Conservation (phyloP, 2,888 invertebrate species). For the Hemistola chrysoprasaria region DNA sequence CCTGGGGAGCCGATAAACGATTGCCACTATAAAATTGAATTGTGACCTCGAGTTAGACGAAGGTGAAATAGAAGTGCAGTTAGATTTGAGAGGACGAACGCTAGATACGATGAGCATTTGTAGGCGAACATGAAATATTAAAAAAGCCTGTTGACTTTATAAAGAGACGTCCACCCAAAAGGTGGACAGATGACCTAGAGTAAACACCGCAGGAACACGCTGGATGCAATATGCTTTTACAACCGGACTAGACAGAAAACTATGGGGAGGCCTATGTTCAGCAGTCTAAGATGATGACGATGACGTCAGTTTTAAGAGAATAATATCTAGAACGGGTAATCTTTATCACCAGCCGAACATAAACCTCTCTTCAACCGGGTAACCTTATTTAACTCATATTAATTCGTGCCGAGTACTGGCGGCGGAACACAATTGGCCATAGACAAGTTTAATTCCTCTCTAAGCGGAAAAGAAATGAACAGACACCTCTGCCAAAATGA, state of each 20-base stretch:
- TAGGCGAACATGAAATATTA: too few relatives aligned
- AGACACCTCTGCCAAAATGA: conserved; percentile 72
- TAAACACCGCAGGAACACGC: too few relatives aligned
- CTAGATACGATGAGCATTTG: conserved; percentile 2
- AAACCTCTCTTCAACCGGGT: conserved; percentile 11
- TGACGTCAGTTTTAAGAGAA: not conserved
- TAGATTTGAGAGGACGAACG: conserved; percentile 31
- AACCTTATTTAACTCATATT: conserved; percentile 37
- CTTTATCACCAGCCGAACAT: conserved; percentile 18
- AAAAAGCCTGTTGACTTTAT: too few relatives aligned
- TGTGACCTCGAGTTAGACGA: conserved; percentile 47
- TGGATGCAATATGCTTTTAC: too few relatives aligned
- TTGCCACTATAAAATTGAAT: conserved; percentile 57
- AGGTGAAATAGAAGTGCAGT: conserved; percentile 45
- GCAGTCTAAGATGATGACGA: too few relatives aligned
- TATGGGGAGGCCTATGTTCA: too few relatives aligned
- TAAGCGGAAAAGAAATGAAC: conserved; percentile 71
- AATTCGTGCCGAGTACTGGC: conserved; percentile 37
- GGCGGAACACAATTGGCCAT: conserved; percentile 60
- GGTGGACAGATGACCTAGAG: too few relatives aligned
- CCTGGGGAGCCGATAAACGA: conserved; percentile 44
- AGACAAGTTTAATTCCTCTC: conserved; percentile 70
- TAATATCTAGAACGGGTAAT: conserved; percentile 5
- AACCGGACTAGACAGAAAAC: too few relatives aligned
- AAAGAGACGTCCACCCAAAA: too few relatives aligned